These are phyloP conservation scores for Philantomba maxwellii DNA, from an alignment of 2,113 vertebrate genomes.

Conservation along the genomic window DNA sequence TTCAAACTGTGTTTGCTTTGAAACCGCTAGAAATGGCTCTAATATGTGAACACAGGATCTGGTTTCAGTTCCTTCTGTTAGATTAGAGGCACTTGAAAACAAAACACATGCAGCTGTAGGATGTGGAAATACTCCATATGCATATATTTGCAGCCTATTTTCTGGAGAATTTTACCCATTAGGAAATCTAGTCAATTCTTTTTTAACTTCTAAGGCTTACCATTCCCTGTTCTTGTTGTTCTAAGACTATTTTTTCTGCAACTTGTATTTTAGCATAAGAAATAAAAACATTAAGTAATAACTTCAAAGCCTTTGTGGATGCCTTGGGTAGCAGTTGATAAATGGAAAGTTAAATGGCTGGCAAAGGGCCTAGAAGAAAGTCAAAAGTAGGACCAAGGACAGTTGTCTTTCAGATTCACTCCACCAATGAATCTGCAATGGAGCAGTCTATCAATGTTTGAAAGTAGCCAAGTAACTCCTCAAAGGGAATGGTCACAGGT, in stretches of 20 bases:
- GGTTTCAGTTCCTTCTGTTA: constrained; percentile 24
- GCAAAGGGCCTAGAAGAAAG: background rate
- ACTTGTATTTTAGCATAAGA: constrained; percentile 11
- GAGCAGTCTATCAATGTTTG: background rate
- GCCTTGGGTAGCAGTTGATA: constrained; percentile 6
- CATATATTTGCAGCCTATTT: background rate
- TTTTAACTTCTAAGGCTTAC: background rate
- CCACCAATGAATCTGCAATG: background rate
- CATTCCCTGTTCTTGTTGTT: background rate
- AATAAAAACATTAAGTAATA: background rate
- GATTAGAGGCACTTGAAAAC: background rate
- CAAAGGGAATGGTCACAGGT: background rate
- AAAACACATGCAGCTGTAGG: background rate
- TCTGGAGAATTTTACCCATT: background rate
- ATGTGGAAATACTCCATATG: background rate
- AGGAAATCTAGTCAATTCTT: background rate
- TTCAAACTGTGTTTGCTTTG: background rate
- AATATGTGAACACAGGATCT: background rate
- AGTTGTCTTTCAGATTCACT: background rate
- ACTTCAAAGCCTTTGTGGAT: background rate
- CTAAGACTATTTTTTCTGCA: background rate
- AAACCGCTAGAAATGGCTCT: background rate
- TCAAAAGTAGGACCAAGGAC: background rate
- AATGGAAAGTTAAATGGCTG: background rate
- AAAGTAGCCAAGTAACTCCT: background rate